Base-by-base conservation (phyloP, 1,140 invertebrate genomes). In the Drosophila bocki region DNA sequence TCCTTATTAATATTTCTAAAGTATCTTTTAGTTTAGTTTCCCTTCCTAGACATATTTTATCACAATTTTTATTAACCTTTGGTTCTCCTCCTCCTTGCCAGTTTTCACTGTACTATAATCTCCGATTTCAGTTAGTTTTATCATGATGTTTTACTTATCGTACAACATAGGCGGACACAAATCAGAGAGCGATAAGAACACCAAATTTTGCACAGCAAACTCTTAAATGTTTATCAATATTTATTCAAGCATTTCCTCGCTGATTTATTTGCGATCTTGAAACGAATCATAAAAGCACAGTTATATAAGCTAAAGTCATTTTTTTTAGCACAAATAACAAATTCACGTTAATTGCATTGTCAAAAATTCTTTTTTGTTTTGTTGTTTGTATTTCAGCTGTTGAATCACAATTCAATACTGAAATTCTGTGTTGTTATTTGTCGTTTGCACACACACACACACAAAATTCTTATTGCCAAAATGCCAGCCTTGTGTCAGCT, bases 321-420 rank as follows among this genome's bases (percentile, higher is more conserved):
- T 56, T 69, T 15, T 35, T 51, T 22, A 12, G 53, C 41, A 47
- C 26, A 74, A 80, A 85, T 65, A 87, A 83, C 68, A 82, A 88
- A 88, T 63, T 64, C 60, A 70, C 60, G 72, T 44, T 87, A 80
- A 87, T 87, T 87, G 84, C 84, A 87, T 68, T 86, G 80, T 44
- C 61, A 59, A 51, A 83, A 67, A 65, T 59, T 76, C 8, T 9
- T 9, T 8, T 42, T 45, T 15, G 19, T 37, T 37, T 3, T 22
- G 3, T 39, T 54, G 12, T 33, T 51, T 51, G 33, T 54, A 22
- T 54, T 22, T 54, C 47, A 37, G 45, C 41, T 41, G 26, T 33
- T 67, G 53, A 80, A 50, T 51, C 54, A 53, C 72, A 70, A 62
- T 75, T 53, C 62, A 62, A 45, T 72, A 72, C 70, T 72, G 5